phyloP scores from a whole-genome alignment of 1,140 invertebrate species.

The Aphis craccivora region DNA sequence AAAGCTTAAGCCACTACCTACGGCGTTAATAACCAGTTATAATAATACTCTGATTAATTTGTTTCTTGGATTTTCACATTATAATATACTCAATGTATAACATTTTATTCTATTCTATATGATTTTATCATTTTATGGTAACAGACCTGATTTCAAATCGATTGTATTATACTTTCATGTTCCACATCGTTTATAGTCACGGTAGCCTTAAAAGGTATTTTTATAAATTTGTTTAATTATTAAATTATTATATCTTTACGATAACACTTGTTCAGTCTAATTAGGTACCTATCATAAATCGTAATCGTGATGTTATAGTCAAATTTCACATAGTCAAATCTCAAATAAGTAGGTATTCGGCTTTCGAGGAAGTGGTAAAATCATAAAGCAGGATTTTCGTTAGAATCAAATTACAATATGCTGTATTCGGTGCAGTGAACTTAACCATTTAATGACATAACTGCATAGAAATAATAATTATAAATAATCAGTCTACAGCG shows the following conservation, averaged over 20 bases:
- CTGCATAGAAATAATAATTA: not conserved
- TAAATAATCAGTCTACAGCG: not conserved
- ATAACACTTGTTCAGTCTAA: not conserved
- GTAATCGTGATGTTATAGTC: not conserved
- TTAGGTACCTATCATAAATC: not conserved
- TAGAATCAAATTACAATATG: not conserved
- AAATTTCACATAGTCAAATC: not conserved
- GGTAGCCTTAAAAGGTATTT: not conserved
- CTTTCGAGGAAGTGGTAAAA: not conserved
- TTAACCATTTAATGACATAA: not conserved
- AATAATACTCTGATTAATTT: not conserved
- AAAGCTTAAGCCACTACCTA: not conserved
- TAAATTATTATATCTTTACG: not conserved
- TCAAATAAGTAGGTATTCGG: not conserved
- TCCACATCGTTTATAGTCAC: not conserved
- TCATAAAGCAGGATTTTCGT: not conserved
- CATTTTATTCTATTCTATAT: not conserved
- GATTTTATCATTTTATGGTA: not conserved
- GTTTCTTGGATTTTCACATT: not conserved
- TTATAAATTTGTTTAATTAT: not conserved
- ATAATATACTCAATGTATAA: constrained; percentile 4
- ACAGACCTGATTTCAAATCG: not conserved
- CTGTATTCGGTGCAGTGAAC: not conserved
- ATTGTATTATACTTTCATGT: not conserved
- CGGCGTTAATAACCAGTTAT: not conserved